Evolutionary conservation across 2,113 vertebrate genomes (phyloP).

Genomic region (Nymphicus hollandicus): DNA sequence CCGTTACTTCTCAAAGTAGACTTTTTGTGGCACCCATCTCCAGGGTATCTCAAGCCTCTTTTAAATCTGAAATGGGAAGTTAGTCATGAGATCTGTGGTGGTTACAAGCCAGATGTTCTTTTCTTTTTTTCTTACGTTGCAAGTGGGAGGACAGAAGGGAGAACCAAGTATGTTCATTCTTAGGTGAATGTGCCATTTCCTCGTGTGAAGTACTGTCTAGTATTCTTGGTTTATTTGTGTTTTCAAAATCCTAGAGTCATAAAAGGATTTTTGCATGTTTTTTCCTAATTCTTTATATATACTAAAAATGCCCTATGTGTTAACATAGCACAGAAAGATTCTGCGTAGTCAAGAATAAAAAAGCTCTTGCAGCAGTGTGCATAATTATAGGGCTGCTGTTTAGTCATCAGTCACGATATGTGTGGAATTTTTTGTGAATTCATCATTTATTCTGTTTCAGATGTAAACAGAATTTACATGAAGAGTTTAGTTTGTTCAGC

Average conservation of each 20-base stretch:
- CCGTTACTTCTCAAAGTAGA: background rate
- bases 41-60: background rate
- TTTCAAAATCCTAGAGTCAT: background rate
- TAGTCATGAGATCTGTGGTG: slow-evolving; percentile 31
- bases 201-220: background rate
- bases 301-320: background rate
- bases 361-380: slow-evolving; percentile 1
- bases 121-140: background rate
- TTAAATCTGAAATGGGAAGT: slow-evolving; percentile 55
- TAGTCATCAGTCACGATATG: background rate
- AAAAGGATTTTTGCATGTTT: background rate
- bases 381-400: slow-evolving; percentile 35
- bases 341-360: background rate
- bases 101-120: slow-evolving; percentile 25
- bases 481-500: background rate
- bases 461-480: background rate
- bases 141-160: background rate
- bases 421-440: background rate
- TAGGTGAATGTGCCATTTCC: background rate
- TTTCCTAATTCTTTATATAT: background rate
- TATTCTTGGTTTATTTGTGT: background rate
- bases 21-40: background rate
- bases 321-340: background rate
- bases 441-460: background rate
- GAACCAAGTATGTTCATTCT: background rate